These are phyloP conservation scores for Rachycentron canadum DNA, from an alignment of 2,797 vertebrate species.

Conservation along the genomic window DNA sequence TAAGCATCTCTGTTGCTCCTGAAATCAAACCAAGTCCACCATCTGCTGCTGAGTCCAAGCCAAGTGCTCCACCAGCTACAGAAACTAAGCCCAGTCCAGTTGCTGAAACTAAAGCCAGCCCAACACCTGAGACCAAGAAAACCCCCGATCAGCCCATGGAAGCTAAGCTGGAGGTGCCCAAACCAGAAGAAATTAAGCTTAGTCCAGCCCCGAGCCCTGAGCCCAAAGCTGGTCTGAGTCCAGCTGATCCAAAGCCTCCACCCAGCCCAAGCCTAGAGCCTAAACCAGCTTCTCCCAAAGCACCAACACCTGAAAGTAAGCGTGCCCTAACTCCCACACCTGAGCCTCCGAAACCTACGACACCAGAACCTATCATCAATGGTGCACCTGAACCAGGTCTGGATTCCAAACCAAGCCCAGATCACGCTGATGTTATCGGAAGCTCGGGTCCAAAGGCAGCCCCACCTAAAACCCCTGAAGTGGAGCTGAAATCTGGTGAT, in stretches of 20 bases:
- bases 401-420: constrained; percentile 74
- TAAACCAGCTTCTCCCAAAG: constrained; percentile 65
- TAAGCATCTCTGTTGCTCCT: constrained; percentile 69
- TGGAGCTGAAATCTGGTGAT: constrained; percentile 74
- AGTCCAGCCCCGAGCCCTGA: constrained; percentile 77
- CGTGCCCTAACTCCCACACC: constrained; percentile 58
- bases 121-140: constrained; percentile 64
- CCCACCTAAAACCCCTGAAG: constrained; percentile 81
- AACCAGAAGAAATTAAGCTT: constrained; percentile 73
- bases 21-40: constrained; percentile 68
- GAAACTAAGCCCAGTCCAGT: constrained; percentile 67
- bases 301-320: constrained; percentile 66
- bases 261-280: constrained; percentile 72
- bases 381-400: constrained; percentile 76
- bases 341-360: constrained; percentile 65
- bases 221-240: constrained; percentile 64
- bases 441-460: constrained; percentile 64
- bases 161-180: constrained; percentile 68
- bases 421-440: constrained; percentile 63
- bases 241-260: constrained; percentile 73
- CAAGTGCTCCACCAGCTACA: constrained; percentile 60
- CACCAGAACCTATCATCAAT: constrained; percentile 80
- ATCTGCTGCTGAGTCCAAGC: constrained; percentile 59
- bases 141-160: constrained; percentile 64
- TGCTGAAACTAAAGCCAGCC: constrained; percentile 64